phyloP scores from a whole-genome alignment of 2,113 vertebrate species.

The Rhinolophus sinicus region DNA sequence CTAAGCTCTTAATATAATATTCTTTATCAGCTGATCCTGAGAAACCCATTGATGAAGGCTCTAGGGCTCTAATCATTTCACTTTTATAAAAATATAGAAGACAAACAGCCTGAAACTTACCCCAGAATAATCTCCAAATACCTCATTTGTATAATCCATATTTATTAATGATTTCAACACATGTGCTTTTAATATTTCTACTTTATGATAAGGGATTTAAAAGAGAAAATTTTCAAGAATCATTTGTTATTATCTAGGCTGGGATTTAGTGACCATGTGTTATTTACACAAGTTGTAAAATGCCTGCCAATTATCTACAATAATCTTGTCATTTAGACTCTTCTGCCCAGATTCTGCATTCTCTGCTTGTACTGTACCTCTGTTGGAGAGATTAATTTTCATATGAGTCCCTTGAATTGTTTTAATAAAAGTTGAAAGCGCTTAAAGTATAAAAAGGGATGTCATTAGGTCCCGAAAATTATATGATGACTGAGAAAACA shows the following conservation, averaged over 20 bases:
- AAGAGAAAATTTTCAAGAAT: neutral
- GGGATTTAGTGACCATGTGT: neutral
- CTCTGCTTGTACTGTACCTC: neutral
- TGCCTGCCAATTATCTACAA: neutral
- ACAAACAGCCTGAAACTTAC: neutral
- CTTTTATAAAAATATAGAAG: neutral
- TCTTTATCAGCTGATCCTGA: neutral
- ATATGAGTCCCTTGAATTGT: neutral
- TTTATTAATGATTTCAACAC: neutral
- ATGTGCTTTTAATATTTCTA: neutral
- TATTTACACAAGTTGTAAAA: neutral
- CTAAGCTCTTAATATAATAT: neutral
- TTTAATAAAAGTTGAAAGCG: neutral
- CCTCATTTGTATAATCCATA: neutral
- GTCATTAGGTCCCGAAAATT: neutral
- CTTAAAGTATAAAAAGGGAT: neutral
- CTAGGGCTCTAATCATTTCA: neutral
- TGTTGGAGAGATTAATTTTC: neutral
- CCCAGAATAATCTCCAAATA: neutral
- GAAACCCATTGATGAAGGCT: neutral
- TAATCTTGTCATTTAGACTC: neutral
- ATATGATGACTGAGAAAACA: neutral
- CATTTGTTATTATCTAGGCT: neutral
- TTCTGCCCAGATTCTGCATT: neutral
- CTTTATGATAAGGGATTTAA: neutral